Percentiles rank a stretch among this genome's conserved stretches.
Conservation (phyloP, 2,113 vertebrate species). For the Rhagologus leucostigma region DNA sequence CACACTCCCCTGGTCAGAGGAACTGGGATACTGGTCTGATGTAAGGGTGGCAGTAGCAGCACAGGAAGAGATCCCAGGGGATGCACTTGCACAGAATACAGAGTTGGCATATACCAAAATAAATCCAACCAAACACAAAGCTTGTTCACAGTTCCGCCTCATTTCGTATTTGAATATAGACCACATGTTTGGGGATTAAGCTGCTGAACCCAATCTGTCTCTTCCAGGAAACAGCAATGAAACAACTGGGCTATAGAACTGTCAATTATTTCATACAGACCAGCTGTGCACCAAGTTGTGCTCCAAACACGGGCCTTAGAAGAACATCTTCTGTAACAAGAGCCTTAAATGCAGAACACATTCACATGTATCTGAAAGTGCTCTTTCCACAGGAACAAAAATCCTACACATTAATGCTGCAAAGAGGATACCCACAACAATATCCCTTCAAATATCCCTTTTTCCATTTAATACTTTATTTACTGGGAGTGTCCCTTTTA, state of each 20-base stretch:
- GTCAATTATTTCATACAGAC: background rate
- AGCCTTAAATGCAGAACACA: background rate
- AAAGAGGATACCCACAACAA: background rate
- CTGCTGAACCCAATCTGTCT: conserved; percentile 31
- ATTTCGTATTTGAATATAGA: conserved; percentile 38
- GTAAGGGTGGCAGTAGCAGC: background rate
- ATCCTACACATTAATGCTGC: background rate
- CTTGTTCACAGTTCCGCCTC: conserved; percentile 63
- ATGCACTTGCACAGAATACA: background rate
- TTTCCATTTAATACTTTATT: background rate
- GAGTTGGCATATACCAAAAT: conserved; percentile 17
- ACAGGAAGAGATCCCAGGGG: background rate
- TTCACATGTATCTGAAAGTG: fast-evolving
- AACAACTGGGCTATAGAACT: conserved; percentile 24
- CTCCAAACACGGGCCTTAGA: background rate
- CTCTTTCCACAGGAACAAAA: background rate
- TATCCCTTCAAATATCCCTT: background rate
- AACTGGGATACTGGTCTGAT: background rate
- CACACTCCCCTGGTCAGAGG: background rate
- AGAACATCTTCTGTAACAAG: background rate
- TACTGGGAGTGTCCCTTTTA: background rate
- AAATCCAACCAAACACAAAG: conserved; percentile 47
- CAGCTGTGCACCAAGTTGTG: background rate
- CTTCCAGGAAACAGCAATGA: background rate
- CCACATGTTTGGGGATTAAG: conserved; percentile 56